Conservation (phyloP, 2,113 vertebrate genomes). For the Phoenicopterus ruber region DNA sequence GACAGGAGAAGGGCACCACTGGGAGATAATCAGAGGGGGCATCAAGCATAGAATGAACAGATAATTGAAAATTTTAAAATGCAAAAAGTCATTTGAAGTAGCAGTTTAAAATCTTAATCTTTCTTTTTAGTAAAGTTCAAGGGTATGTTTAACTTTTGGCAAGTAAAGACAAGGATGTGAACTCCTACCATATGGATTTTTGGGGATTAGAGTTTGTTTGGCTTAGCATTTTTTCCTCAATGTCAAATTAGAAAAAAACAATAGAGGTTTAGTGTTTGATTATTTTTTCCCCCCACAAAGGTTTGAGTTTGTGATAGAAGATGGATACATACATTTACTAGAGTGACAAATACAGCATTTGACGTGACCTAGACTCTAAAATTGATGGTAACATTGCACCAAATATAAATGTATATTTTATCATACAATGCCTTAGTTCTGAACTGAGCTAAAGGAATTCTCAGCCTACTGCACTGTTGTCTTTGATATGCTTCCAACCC, state of each 20-base stretch:
- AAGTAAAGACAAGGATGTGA: slow-evolving; percentile 4
- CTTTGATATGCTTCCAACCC: slow-evolving; percentile 82
- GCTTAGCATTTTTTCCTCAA: slow-evolving; percentile 45
- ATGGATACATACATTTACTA: slow-evolving; percentile 52
- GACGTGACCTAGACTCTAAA: slow-evolving; percentile 68
- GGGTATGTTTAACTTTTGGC: background rate
- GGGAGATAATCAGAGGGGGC: slow-evolving; percentile 75
- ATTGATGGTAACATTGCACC: slow-evolving; percentile 68
- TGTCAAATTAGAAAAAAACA: slow-evolving; percentile 66
- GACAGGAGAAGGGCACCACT: slow-evolving; percentile 71
- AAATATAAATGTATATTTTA: slow-evolving; percentile 78
- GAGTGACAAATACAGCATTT: slow-evolving; percentile 67
- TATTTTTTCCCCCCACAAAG: background rate
- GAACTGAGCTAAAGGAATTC: slow-evolving; percentile 76
- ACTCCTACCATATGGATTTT: slow-evolving; percentile 13
- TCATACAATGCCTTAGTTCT: slow-evolving; percentile 80
- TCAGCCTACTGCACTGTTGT: slow-evolving; percentile 78
- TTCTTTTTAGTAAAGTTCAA: slow-evolving; percentile 34
- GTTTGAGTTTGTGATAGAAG: slow-evolving; percentile 58
- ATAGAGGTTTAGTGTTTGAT: slow-evolving; percentile 59
- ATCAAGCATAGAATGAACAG: slow-evolving; percentile 57
- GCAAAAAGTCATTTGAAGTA: slow-evolving; percentile 21
- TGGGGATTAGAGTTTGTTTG: slow-evolving; percentile 31
- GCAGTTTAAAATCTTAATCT: slow-evolving; percentile 4
- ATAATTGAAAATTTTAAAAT: background rate